Evolutionary conservation across 2,888 invertebrate genomes (phyloP), one percentile per base, ranked within the genome.

Genomic region (Steromphala cineraria): DNA sequence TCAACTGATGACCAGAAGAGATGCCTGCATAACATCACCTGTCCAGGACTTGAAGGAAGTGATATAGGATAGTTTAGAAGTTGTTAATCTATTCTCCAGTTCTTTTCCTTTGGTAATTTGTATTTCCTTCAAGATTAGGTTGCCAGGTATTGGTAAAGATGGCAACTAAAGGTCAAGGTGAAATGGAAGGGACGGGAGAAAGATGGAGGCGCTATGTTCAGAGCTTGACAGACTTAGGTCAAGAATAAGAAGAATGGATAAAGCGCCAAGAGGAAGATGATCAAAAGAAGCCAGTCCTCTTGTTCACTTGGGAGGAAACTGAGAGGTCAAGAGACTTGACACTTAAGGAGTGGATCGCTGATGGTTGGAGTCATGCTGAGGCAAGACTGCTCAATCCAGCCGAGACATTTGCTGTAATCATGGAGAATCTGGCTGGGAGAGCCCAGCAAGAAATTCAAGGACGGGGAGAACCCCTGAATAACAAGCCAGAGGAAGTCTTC

Each of bases 391-490:
- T 78, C 3, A 13, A 7, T 1, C 17, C 21, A 2, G 19, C 13
- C 13, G 62, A 62, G 19, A 17, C 19, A n/a, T 36, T 46, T 2
- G 56, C 78, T 2, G 15, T 31, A 5, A 62, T 62, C 15, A 0
- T 67, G 4, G 78, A 78, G 1, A 56, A 56, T 17, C 21, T 78
- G 46, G 46, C 36, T 10, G 62, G 62, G 10, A 28, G n/a, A n/a
- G 67, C 78, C 17, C 36, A 46, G 19, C 62, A 62, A 21, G 78
- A 78, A 46, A 78, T 78, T n/a, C 56, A 28, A 4, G 78, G 62
- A 0, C 17, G 78, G 7, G 78, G 78, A 7, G 46, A 62, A 17
- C 5, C 5, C 2, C 15, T 78, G 17, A 78, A 40, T 10, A 46
- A 62, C 17, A 10, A 36, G 0, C 78, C 78, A n/a, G 79, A 79